These are phyloP conservation scores for Acronicta aceris DNA, from an alignment of 2,888 invertebrate species.

Conservation along the genomic window DNA sequence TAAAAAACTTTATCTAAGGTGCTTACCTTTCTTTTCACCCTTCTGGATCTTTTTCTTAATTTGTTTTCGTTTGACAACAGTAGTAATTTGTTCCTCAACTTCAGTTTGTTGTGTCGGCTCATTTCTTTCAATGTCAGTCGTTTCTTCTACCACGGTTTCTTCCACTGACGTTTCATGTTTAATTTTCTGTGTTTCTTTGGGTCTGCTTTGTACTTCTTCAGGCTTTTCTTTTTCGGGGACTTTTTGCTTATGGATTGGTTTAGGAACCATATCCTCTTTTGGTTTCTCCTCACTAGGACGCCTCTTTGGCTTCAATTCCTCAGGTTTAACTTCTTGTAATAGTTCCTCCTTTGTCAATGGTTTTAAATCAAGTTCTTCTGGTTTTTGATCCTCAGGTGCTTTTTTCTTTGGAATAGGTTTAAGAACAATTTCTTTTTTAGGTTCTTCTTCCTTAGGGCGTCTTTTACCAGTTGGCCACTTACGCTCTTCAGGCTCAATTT, in stretches of 20 bases:
- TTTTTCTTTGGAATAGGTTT: constrained; percentile 43
- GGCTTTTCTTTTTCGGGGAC: no score
- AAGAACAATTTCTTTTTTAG: constrained; percentile 68
- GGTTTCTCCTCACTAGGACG: constrained; percentile 63
- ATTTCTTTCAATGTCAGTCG: constrained; percentile 22
- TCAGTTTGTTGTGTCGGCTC: constrained; percentile 61
- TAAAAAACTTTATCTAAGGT: background rate
- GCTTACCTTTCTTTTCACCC: constrained; percentile 66
- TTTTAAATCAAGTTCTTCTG: constrained; percentile 65
- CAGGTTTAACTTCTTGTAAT: constrained; percentile 54
- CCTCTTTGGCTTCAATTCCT: constrained; percentile 63
- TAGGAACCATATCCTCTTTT: constrained; percentile 59
- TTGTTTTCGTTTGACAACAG: constrained; percentile 45
- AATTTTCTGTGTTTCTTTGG: constrained; percentile 73
- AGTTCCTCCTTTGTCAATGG: constrained; percentile 62
- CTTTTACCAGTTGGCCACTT: constrained; percentile 53
- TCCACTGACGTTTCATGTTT: constrained; percentile 58
- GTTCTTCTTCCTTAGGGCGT: constrained; percentile 67
- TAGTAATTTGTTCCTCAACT: constrained; percentile 47
- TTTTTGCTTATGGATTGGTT: constrained; percentile 68
- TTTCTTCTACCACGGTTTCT: constrained; percentile 58
- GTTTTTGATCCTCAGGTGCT: constrained; percentile 46
- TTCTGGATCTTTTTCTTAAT: constrained; percentile 64
- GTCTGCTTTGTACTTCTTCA: constrained; percentile 73
- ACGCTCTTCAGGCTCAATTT: constrained; percentile 68